These are phyloP conservation scores for Pantala flavescens DNA, from an alignment of 1,140 invertebrate genomes.

Conservation along the genomic window DNA sequence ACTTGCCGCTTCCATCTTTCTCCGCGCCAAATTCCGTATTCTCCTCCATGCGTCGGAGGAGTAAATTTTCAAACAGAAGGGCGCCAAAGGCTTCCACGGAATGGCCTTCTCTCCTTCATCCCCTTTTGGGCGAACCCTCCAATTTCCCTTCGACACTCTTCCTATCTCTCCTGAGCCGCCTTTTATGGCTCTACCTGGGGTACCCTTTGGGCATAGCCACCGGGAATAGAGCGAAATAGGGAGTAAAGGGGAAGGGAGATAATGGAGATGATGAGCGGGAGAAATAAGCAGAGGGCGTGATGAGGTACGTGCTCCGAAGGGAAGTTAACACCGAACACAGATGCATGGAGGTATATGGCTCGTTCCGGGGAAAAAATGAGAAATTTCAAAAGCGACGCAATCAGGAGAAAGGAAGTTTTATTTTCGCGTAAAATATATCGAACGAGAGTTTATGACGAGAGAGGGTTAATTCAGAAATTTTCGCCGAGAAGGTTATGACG, in stretches of 20 bases:
- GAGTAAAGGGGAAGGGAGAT: neutral
- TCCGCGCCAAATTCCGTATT: neutral
- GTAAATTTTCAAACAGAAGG: conserved; percentile 7
- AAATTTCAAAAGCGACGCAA: too few relatives aligned
- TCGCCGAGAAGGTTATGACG: too few relatives aligned
- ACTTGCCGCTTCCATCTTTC: too few relatives aligned
- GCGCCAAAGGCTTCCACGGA: neutral
- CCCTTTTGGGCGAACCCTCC: neutral
- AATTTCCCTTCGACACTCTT: conserved; percentile 4
- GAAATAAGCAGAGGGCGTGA: too few relatives aligned
- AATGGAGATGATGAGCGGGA: neutral
- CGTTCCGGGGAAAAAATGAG: too few relatives aligned
- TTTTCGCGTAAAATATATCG: too few relatives aligned
- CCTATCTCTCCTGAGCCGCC: neutral
- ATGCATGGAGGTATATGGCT: too few relatives aligned
- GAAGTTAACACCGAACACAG: too few relatives aligned
- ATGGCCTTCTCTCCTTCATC: neutral
- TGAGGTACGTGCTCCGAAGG: too few relatives aligned
- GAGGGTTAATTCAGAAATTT: too few relatives aligned
- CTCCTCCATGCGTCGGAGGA: neutral
- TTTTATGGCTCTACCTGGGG: conserved; percentile 8
- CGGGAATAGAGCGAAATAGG: neutral
- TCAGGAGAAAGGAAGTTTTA: too few relatives aligned
- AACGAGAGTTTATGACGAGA: too few relatives aligned
- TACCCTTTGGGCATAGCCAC: neutral